Base-by-base conservation (phyloP, 2,113 vertebrate species). In the Cyprinodon variegatus region DNA sequence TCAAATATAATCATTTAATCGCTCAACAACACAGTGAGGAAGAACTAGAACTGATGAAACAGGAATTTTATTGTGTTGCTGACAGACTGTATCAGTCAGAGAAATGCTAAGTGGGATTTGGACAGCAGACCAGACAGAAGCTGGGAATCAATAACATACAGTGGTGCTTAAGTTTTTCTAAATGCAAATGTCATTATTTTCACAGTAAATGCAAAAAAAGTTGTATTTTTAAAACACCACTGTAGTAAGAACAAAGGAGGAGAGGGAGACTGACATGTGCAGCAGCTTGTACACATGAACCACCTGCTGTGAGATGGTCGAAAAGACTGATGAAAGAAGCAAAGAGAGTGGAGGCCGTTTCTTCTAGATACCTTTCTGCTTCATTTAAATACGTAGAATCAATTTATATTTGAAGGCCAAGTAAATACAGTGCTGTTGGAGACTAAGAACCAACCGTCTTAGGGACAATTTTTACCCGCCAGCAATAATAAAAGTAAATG, bases 71-170 rank as follows among this genome's bases (percentile, higher is more conserved):
- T 53, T 77, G 39, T 72, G 40, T 41, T 62, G 46, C 41, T 40
- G 10, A 61, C 66, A 9, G 22, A 37, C 40, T 72, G 46, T 37
- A 59, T 60, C 40, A 68, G 40, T 67, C 46, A 39, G 66, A 67
- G 40, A 57, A 73, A 65, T 71, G 67, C 78, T 65, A 63, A 67
- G 78, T 80, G 72, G 12, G 73, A 90, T 72, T 62, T 66, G 61
- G 78, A 83, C 57, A 1, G 40, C 61, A 73, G 75, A 76, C 69
- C 88, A 80, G 72, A 85, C 82, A 57, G 29, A 20, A 81, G 84
- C 87, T 84, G 86, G 77, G 84, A 74, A 73, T 72, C n/a, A 75
- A 70, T 3, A 64, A 73, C 63, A 70, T 20, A 79, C 48, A 59
- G 72, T 43, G 48, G 50, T 29, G 71, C 46, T 73, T 40, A 14